A percentile compares a stretch with the other conserved stretches of the same genome.
Evolutionary conservation across 1,140 invertebrate species (phyloP).

Genomic region (Heliconius himera): DNA sequence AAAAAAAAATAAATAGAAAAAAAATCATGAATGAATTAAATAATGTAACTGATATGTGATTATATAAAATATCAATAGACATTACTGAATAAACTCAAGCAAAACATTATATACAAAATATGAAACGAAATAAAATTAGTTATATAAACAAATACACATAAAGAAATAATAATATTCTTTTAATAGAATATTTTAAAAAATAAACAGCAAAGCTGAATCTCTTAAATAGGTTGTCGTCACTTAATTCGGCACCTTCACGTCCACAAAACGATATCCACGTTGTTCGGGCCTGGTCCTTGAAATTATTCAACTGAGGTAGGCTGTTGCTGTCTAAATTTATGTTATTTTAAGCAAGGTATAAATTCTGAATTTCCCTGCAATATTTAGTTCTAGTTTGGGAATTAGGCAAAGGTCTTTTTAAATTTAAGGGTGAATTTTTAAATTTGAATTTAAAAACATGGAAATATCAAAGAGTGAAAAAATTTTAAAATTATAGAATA

Average conservation of each 20-base stretch:
- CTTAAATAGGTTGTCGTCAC: background rate
- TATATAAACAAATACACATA: too few species aligned
- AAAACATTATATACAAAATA: too few species aligned
- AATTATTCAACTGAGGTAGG: background rate
- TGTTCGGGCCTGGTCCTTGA: background rate
- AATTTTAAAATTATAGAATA: too few species aligned
- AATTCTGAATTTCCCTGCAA: background rate
- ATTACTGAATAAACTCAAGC: too few species aligned
- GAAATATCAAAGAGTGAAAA: too few species aligned
- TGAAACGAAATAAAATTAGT: too few species aligned
- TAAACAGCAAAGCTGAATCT: background rate
- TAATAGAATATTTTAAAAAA: background rate
- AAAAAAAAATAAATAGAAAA: too few species aligned
- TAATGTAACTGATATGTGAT: too few species aligned
- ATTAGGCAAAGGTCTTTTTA: too few species aligned
- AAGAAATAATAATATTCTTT: background rate
- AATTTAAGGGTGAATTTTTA: background rate
- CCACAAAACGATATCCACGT: background rate
- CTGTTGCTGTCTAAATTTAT: background rate
- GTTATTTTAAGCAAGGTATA: background rate
- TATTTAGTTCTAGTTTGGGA: background rate
- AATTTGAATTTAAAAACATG: background rate
- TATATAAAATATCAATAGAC: too few species aligned
- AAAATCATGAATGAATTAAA: too few species aligned
- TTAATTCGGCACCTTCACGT: slow-evolving; percentile 8